Base-by-base conservation (phyloP, 2,797 vertebrate species). In the Podarcis lilfordi region DNA sequence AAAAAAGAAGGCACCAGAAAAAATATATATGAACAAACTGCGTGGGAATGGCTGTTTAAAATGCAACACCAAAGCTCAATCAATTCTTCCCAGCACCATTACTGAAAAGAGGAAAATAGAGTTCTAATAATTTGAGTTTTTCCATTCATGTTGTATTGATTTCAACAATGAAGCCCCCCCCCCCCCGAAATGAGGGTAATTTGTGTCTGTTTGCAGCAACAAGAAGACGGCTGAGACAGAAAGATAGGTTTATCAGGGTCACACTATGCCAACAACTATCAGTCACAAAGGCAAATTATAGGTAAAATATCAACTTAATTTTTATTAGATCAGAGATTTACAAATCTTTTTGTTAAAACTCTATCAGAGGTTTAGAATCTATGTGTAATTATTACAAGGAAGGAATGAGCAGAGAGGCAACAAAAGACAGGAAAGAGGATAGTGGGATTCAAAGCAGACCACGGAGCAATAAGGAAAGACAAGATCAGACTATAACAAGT, bases 401-500 rank as follows among this genome's bases (percentile, higher is more conserved):
- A 29, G 45, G 35, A 66, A 64, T 40, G 88, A 94, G 88, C 75
- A 92, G 79, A 87, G 85, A 92, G 23, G 55, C 82, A 84, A 50
- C 23, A 81, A 35, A 35, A 50, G 35, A 8, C 23, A 64, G 59
- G 55, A 2, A 13, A 45, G 55, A 19, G 15, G 8, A 40, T 1
- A 8, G 19, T 61, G 27, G 10, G 32, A 40, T 61, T 72, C 29
- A 21, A 59, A 37, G 29, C 15, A 37, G 29, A 11, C 9, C 85
- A 59, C 3, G 15, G 15, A 37, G 23, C 13, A 80, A 29, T 7
- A 55, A 71, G 23, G 23, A 8, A 10, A 55, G 43, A 27, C 13
- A 50, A 50, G 7, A 82, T 29, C 35, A 40, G 15, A 23, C 50
- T 37, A 61, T 29, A 64, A n/a, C 0, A 79, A 5, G 55, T 32